phyloP scores from a whole-genome alignment of 2,797 vertebrate species.

The Nannoperca australis region DNA sequence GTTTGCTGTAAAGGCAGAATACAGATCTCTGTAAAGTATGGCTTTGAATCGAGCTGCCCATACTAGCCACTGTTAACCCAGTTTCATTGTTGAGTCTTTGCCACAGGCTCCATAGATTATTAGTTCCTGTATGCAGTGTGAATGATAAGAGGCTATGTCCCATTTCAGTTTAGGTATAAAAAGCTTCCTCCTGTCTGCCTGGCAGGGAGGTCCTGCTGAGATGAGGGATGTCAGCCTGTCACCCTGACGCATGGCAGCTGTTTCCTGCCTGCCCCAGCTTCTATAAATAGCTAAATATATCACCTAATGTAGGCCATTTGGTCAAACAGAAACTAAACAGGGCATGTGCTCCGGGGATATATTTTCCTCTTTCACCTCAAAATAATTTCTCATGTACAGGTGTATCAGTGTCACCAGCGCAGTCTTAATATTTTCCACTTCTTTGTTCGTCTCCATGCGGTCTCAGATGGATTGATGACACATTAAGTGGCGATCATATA shows the following conservation, averaged over 20 bases:
- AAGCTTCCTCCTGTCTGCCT: conserved; percentile 73
- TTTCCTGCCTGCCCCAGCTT: conserved; percentile 78
- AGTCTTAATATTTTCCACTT: conserved; percentile 25
- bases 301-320: conserved; percentile 84
- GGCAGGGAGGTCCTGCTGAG: conserved; percentile 82
- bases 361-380: conserved; percentile 62
- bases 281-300: conserved; percentile 83
- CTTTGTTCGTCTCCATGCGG: conserved; percentile 12
- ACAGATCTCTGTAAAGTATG: conserved; percentile 50
- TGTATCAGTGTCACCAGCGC: conserved; percentile 25
- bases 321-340: conserved; percentile 81
- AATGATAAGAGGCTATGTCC: conserved; percentile 76
- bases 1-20: conserved; percentile 43
- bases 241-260: conserved; percentile 83
- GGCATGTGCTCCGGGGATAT: conserved; percentile 54
- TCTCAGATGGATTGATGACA: conserved; percentile 55
- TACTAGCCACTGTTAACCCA: conserved; percentile 72
- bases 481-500: conserved; percentile 22
- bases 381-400: conserved; percentile 57
- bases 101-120: conserved; percentile 77
- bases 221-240: conserved; percentile 83
- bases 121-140: conserved; percentile 72
- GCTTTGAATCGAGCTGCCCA: conserved; percentile 55
- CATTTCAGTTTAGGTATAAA: conserved; percentile 76
- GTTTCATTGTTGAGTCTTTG: conserved; percentile 75